phyloP scores from a whole-genome alignment of 1,140 invertebrate species.

The Cotesia chilonis region DNA sequence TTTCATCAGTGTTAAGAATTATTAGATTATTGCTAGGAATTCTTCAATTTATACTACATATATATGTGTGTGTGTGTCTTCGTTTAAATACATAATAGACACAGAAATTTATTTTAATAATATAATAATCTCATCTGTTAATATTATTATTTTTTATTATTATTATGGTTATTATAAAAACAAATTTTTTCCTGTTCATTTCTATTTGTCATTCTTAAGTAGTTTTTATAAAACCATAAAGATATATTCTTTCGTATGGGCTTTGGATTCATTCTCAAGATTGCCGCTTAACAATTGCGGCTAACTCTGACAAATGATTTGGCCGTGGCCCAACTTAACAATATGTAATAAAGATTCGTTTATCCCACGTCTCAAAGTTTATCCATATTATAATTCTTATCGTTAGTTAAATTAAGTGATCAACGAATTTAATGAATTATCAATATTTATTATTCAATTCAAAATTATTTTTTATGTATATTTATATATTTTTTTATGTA shows the following conservation, averaged over 20 bases:
- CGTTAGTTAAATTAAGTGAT: too few relatives aligned
- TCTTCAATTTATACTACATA: not conserved
- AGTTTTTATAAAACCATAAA: not conserved
- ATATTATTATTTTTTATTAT: too few relatives aligned
- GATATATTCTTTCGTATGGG: not conserved
- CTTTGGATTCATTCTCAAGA: conserved; percentile 29
- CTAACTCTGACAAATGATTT: conserved; percentile 61
- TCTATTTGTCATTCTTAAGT: not conserved
- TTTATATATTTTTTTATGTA: not conserved
- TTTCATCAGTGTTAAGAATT: conserved; percentile 6
- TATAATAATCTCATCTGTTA: not conserved
- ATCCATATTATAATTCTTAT: not conserved
- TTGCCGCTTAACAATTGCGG: conserved; percentile 51
- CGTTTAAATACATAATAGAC: too few relatives aligned
- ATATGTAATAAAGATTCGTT: conserved; percentile 56
- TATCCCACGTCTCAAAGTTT: not conserved
- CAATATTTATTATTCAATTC: too few relatives aligned
- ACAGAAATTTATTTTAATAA: not conserved
- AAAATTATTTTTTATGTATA: not conserved
- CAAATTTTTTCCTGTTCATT: not conserved
- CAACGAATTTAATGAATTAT: too few relatives aligned
- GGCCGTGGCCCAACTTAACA: conserved; percentile 63
- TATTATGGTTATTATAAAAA: too few relatives aligned
- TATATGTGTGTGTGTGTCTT: not conserved
- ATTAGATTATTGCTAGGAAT: not conserved